Evolutionary conservation across 2,113 vertebrate genomes (phyloP).

Genomic region (Isichthys henryi): DNA sequence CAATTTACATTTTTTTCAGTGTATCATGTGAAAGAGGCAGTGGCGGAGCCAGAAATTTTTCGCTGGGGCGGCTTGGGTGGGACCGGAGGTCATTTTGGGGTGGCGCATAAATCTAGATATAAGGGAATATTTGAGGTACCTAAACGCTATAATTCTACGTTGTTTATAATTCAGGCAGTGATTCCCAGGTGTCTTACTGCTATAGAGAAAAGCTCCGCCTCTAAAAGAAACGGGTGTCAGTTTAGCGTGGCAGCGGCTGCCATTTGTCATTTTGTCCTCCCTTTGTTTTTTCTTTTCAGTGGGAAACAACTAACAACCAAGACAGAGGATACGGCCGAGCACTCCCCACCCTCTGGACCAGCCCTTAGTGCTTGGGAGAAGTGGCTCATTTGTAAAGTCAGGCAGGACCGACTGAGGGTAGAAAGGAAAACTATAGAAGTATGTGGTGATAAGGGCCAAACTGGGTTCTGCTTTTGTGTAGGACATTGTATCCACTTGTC

Average conservation of each 20-base stretch:
- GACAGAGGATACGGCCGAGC: slow-evolving; percentile 17
- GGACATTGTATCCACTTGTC: background rate
- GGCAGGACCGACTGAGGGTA: slow-evolving; percentile 66
- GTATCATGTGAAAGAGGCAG: background rate
- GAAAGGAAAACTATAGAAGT: slow-evolving; percentile 72
- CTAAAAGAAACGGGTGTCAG: no score
- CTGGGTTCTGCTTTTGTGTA: background rate
- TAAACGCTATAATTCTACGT: no score
- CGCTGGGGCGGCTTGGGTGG: no score
- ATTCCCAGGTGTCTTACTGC: no score
- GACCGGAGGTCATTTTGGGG: no score
- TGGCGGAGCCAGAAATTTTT: no score
- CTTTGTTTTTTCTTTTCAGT: background rate
- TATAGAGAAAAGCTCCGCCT: no score
- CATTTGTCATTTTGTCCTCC: background rate
- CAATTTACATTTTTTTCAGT: background rate
- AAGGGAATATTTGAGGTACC: no score
- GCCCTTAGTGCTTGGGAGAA: slow-evolving; percentile 78
- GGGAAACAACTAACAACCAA: slow-evolving; percentile 42
- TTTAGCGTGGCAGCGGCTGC: no score
- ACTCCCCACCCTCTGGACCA: slow-evolving; percentile 31
- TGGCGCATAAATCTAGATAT: no score
- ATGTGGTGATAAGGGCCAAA: slow-evolving; percentile 16
- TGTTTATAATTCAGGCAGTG: no score
- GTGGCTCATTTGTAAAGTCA: slow-evolving; percentile 88